phyloP scores from a whole-genome alignment of 2,113 vertebrate species.

The Sminthopsis crassicaudata region DNA sequence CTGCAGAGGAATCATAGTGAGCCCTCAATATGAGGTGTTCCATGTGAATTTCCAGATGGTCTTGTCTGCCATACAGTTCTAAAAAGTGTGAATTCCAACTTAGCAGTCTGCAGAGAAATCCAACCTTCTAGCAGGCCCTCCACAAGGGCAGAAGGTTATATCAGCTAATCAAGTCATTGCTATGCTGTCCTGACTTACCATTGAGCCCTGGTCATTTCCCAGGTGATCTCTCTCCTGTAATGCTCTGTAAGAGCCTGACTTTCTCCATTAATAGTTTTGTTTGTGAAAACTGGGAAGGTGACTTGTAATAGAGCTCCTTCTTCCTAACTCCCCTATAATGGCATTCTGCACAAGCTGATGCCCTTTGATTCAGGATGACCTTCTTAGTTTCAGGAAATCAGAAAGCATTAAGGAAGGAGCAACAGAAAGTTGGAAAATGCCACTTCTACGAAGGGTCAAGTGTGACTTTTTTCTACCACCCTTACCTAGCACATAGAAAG shows the following conservation, averaged over 20 bases:
- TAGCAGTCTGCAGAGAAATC: constrained; percentile 68
- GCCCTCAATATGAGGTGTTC: background rate
- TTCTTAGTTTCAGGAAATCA: constrained; percentile 77
- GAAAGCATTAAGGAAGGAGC: constrained; percentile 52
- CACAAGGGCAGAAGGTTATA: constrained; percentile 76
- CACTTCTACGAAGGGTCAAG: constrained; percentile 19
- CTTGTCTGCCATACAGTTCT: background rate
- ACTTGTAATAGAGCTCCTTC: constrained; percentile 78
- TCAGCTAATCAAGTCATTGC: constrained; percentile 76
- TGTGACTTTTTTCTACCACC: background rate
- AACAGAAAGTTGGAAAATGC: constrained; percentile 15
- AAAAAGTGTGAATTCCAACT: constrained; percentile 56
- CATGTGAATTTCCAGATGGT: constrained; percentile 56
- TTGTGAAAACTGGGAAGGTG: constrained; percentile 75
- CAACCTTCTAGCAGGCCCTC: constrained; percentile 64
- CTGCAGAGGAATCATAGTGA: constrained; percentile 34
- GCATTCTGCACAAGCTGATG: constrained; percentile 81
- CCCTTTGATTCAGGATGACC: constrained; percentile 81
- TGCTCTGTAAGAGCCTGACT: constrained; percentile 59
- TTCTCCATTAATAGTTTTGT: constrained; percentile 74
- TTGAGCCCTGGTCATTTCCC: constrained; percentile 57
- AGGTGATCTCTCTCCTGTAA: constrained; percentile 75
- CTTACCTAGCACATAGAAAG: background rate
- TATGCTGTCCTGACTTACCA: constrained; percentile 53
- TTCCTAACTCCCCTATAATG: constrained; percentile 74